phyloP scores from a whole-genome alignment of 2,888 invertebrate genomes.

The Mesorhabditis sp. region DNA sequence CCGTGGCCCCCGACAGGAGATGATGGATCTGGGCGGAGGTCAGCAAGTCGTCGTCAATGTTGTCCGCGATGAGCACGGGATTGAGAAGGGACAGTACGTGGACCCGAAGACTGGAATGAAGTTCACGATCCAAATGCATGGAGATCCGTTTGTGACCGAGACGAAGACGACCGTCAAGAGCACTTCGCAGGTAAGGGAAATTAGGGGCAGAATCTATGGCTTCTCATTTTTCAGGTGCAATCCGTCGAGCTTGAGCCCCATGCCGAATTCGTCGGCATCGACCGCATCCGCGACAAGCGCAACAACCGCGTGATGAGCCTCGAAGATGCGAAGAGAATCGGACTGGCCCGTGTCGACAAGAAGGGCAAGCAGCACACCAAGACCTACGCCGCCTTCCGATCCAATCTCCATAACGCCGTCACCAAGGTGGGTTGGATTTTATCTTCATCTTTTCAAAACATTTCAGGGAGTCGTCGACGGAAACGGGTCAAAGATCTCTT shows the following conservation, averaged over 20 bases:
- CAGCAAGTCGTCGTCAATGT: conserved; percentile 57
- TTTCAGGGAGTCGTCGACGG: conserved; percentile 70
- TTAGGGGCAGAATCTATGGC: too few relatives aligned
- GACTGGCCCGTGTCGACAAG: conserved; percentile 57
- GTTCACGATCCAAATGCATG: conserved; percentile 57
- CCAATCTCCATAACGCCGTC: conserved; percentile 66
- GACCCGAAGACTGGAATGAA: conserved; percentile 58
- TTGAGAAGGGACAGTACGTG: conserved; percentile 57
- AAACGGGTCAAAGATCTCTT: conserved; percentile 73
- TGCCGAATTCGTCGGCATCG: conserved; percentile 58
- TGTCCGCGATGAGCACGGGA: conserved; percentile 52
- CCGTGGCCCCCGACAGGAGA: conserved; percentile 37
- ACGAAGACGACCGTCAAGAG: conserved; percentile 58
- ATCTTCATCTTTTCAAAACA: conserved; percentile 57
- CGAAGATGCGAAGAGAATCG: conserved; percentile 57
- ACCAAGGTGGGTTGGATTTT: conserved; percentile 57
- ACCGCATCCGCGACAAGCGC: conserved; percentile 55
- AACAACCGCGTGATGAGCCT: conserved; percentile 53
- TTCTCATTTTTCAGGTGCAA: conserved; percentile 38
- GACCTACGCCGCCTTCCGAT: conserved; percentile 56
- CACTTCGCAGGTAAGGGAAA: conserved; percentile 43
- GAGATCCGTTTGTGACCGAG: conserved; percentile 57
- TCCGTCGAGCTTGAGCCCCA: conserved; percentile 57
- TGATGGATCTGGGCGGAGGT: conserved; percentile 58
- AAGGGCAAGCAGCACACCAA: conserved; percentile 58